Evolutionary conservation across 1,140 invertebrate species (phyloP).

Genomic region (Rhyzopertha dominica): DNA sequence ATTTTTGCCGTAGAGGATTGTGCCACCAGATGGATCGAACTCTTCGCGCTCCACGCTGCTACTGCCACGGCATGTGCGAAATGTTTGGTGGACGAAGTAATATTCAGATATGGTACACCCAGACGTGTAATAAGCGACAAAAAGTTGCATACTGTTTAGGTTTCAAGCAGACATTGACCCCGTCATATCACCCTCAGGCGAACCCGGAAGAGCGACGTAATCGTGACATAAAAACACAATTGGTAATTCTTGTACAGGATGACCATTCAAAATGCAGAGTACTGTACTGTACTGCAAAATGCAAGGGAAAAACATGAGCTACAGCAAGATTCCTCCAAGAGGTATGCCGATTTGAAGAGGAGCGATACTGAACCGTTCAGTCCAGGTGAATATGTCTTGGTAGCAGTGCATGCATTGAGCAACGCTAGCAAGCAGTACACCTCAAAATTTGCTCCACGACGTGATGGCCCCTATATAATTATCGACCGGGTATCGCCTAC

Average conservation of each 20-base stretch:
- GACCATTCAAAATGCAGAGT: constrained; percentile 41
- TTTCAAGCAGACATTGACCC: constrained; percentile 37
- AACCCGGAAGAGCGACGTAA: constrained; percentile 46
- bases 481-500: background rate
- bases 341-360: constrained; percentile 44
- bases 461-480: constrained; percentile 14
- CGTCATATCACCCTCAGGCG: constrained; percentile 40
- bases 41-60: constrained; percentile 22
- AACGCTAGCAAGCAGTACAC: constrained; percentile 27
- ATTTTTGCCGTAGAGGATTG: constrained; percentile 25
- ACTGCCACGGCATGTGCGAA: constrained; percentile 25
- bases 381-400: constrained; percentile 30
- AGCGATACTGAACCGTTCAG: constrained; percentile 30
- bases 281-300: background rate
- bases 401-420: constrained; percentile 24
- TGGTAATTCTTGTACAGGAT: constrained; percentile 31
- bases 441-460: constrained; percentile 15
- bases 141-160: constrained; percentile 32
- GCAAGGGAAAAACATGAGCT: constrained; percentile 15
- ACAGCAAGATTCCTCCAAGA: constrained; percentile 41
- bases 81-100: constrained; percentile 20
- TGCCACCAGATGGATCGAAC: constrained; percentile 24
- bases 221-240: constrained; percentile 41
- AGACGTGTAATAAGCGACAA: constrained; percentile 29
- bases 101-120: constrained; percentile 23